Base-by-base conservation (phyloP, 2,113 vertebrate species). In the Seriola dumerili region DNA sequence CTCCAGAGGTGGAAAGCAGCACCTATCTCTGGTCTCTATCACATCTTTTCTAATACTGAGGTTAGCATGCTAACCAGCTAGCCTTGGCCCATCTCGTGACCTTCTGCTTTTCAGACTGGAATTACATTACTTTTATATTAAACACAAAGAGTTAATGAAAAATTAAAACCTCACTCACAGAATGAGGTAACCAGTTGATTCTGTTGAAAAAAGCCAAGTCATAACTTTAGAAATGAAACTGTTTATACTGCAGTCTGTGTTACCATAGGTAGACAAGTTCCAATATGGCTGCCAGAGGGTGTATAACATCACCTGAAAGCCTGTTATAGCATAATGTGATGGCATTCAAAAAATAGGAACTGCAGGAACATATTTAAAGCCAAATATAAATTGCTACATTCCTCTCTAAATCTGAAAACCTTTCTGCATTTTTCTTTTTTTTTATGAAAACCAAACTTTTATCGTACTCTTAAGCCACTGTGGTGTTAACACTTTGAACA, bases 401-500 rank as follows among this genome's bases (percentile, higher is more conserved):
- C 32, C 7, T 23, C 23, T 23, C 23, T 34, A 38, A 38, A 16
- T 46, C 10, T 42, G 0, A 46, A 57, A 52, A 12, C 0, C 23
- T 23, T 58, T 13, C 19, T 19, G 14, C 46, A 21, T 44, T 23
- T 29, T 32, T 32, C 16, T n/a, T 46, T 32, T 25, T 29, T 76
- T 69, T 34, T 80, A 65, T 82, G 74, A 79, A 80, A 65, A 74
- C 58, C 8, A 16, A 54, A 76, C 17, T 16, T 29, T 42, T 38
- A 55, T 10, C 38, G 32, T 8, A 3, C 23, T 68, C 54, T 23
- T 50, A 42, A 75, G 69, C 63, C 36, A 29, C 50, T 90, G 89
- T 91, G 91, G 86, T 70, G 85, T 89, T 74, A 90, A 92, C 86
- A 74, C 66, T 80, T 78, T 70, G n/a, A 72, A 62, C 16, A 55